Base-by-base conservation (phyloP, 2,113 vertebrate genomes). In the Brachyhypopomus occidentalis region DNA sequence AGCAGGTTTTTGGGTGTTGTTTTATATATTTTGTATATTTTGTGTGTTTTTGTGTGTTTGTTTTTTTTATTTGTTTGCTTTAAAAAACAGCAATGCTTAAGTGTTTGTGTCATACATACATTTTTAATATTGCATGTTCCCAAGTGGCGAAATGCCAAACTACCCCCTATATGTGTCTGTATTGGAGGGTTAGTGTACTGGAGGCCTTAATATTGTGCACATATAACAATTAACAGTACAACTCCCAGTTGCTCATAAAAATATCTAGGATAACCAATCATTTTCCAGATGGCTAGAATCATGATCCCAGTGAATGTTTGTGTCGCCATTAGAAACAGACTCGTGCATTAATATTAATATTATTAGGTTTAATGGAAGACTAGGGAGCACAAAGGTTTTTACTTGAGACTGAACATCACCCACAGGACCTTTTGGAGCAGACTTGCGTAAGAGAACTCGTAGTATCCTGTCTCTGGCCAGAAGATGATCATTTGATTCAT, bases 241-340 rank as follows among this genome's bases (percentile, higher is more conserved):
- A 59, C 55, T 81, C 70, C 8, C 72, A 75, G 67, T 82, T 82
- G 41, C 58, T 70, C 0, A 22, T 70, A 56, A 38, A 64, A 82
- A 71, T 72, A 27, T 58, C 63, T 69, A 74, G 70, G 48, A 69
- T 48, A 59, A 8, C n/a, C 19, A 81, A 41, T 48, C 30, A 19
- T 62, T 36, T 34, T 76, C 17, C 60, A 64, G 72, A 80, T 64
- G 52, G 75, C 64, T 72, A 80, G 73, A 69, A 72, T 64, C 77
- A 69, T 72, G 71, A 34, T 19, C 77, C 48, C 72, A 71, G 48
- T 12, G 75, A 48, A 20, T 75, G 7, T 66, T 67, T 20, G 11
- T 22, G 58, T 76, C 48, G 22, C 20, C 41, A 36, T 56, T 67
- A 23, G 4, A 30, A 17, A 78, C 66, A 12, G 36, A 6, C 66